These are phyloP conservation scores for Poliocrania exsul DNA, from an alignment of 2,797 vertebrate genomes.

Conservation along the genomic window DNA sequence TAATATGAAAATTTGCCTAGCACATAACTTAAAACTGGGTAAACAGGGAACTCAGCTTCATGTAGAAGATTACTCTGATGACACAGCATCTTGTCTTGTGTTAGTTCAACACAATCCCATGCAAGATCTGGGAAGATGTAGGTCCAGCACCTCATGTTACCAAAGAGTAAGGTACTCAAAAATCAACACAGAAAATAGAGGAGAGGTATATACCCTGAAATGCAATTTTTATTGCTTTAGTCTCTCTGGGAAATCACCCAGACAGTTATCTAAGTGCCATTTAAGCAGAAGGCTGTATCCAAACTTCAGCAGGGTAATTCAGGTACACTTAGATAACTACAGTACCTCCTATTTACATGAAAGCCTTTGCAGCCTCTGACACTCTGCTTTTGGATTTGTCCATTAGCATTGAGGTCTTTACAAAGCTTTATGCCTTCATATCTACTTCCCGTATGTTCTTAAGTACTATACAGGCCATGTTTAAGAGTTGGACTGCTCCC, in stretches of 20 bases:
- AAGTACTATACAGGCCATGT: background rate
- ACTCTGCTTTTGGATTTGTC: background rate
- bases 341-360: background rate
- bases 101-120: background rate
- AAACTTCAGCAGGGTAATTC: background rate
- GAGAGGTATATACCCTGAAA: background rate
- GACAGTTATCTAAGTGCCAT: background rate
- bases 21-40: background rate
- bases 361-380: background rate
- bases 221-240: background rate
- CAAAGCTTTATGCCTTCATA: background rate
- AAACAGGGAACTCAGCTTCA: background rate
- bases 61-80: background rate
- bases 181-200: background rate
- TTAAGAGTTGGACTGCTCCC: background rate
- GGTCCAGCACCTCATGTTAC: background rate
- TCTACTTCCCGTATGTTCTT: background rate
- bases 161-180: background rate
- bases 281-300: background rate
- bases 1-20: background rate
- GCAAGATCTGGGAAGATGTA: background rate
- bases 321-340: background rate
- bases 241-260: background rate
- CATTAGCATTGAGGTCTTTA: background rate
- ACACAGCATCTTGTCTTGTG: background rate